Evolutionary conservation across 2,113 vertebrate genomes (phyloP).

Genomic region (crab-eating macaque (Macaca fascicularis)): DNA sequence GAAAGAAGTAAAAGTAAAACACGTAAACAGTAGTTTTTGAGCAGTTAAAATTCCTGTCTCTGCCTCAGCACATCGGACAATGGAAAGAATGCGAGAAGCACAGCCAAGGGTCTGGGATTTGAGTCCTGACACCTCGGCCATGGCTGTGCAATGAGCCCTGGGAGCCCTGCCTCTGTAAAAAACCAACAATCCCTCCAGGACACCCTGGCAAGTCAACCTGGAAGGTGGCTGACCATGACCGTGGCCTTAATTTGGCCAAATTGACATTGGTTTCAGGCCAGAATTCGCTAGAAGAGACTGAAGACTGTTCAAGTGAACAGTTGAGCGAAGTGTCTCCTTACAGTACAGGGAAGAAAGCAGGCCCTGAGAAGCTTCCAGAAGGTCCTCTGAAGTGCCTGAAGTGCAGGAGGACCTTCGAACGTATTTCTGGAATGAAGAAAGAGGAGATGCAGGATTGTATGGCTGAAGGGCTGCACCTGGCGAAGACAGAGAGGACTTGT

Average conservation of each 20-base stretch:
- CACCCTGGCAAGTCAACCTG: neutral
- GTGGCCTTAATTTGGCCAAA: neutral
- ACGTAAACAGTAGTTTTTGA: neutral
- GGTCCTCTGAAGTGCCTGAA: neutral
- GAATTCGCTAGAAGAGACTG: neutral
- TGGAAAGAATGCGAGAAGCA: neutral
- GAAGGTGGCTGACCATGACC: neutral
- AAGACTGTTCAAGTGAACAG: neutral
- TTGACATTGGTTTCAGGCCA: rapidly evolving
- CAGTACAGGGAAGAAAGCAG: rapidly evolving
- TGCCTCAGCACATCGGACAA: rapidly evolving
- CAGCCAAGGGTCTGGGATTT: neutral
- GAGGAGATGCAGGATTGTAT: rapidly evolving
- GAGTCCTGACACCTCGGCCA: rapidly evolving
- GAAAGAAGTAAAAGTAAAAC: neutral
- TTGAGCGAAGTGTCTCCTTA: neutral
- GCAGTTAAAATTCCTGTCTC: neutral
- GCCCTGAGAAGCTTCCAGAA: neutral
- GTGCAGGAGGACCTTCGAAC: neutral
- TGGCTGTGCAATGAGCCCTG: rapidly evolving
- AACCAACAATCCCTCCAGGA: neutral
- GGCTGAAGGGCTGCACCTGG: neutral
- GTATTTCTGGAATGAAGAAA: neutral
- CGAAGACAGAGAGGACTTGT: rapidly evolving
- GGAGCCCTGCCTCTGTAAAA: neutral